Percentiles rank a stretch among this genome's conserved stretches.
These are phyloP conservation scores for Phallusia fumigata DNA, from an alignment of 23 tunicate genomes.

Conservation along the genomic window DNA sequence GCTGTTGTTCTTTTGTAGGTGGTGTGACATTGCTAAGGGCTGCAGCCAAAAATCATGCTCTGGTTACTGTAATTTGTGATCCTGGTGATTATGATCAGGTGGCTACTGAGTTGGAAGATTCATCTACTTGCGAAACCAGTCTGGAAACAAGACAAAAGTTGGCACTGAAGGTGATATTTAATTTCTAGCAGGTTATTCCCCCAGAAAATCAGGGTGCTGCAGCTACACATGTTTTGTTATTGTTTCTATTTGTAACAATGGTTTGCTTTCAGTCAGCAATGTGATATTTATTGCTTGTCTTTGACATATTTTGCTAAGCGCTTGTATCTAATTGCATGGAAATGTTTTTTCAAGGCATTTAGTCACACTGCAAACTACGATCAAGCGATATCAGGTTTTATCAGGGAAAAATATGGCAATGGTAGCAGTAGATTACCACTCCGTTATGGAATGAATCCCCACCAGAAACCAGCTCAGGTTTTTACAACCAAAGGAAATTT, in stretches of 20 bases:
- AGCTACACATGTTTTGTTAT: no score
- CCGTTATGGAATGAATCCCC: constrained; percentile 93
- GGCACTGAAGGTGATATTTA: constrained; percentile 59
- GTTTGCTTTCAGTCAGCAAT: no score
- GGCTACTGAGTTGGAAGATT: constrained; percentile 64
- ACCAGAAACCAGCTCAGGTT: constrained; percentile 87
- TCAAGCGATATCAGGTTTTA: constrained; percentile 61
- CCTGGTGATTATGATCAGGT: constrained; percentile 85
- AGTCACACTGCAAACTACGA: constrained; percentile 86
- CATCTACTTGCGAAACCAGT: constrained; percentile 23
- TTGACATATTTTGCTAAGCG: no score
- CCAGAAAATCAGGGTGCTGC: no score
- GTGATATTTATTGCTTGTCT: no score
- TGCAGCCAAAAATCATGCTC: constrained; percentile 89
- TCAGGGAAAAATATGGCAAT: constrained; percentile 57
- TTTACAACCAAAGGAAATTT: constrained; percentile 28
- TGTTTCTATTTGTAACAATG: no score
- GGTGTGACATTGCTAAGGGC: constrained; percentile 89
- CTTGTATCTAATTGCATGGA: no score
- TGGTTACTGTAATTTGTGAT: constrained; percentile 85
- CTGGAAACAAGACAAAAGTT: constrained; percentile 56
- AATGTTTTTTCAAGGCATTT: constrained; percentile 50
- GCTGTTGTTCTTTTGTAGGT: constrained; percentile 22
- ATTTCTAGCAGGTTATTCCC: no score
- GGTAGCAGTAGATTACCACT: constrained; percentile 37